Base-by-base conservation (phyloP, 2,888 invertebrate genomes). In the Cybosia mesomella region DNA sequence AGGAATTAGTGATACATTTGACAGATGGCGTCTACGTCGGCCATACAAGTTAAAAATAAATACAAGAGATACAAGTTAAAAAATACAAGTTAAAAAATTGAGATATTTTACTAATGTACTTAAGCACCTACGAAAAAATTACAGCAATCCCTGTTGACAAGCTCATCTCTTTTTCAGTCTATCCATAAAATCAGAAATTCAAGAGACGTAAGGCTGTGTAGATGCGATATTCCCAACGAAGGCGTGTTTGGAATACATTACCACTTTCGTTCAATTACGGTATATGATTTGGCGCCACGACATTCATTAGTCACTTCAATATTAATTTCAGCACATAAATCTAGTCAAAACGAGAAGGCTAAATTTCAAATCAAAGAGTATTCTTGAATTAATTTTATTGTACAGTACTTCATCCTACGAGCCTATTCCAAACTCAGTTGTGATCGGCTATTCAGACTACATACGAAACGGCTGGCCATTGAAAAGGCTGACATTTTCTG, bases 201-300 rank as follows among this genome's bases (percentile, higher is more conserved):
- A 49, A 9, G 49, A 0, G 49, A 49, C n/a, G 49, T n/a, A 49
- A 49, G n/a, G 1, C 28, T 28, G 28, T n/a, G 18, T 49, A 49
- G 49, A 49, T 43, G 10, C 18, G 21, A 49, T 49, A n/a, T n/a
- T 49, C 49, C 49, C 49, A 49, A 21, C 43, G 21, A 34, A 62
- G 2, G 21, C 64, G 57, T 58, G 64, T 58, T 36, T 15, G 0
- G 64, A 64, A 64, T 64, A 64, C 58, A 57, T 57, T n/a, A 28
- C 39, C 57, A 57, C 18, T 58, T 43, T 43, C 55, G 28, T 22
- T 53, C n/a, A 32, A 62, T 62, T 32, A 62, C 58, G 60, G 49
- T 49, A 49, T 49, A 49, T 49, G 49, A 49, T 49, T 49, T 49
- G 49, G 49, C 49, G 49, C n/a, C 49, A n/a, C n/a, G 2, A 49